Evolutionary conservation across 2,797 vertebrate species (phyloP).

Genomic region (Crocodylus rhombifer): DNA sequence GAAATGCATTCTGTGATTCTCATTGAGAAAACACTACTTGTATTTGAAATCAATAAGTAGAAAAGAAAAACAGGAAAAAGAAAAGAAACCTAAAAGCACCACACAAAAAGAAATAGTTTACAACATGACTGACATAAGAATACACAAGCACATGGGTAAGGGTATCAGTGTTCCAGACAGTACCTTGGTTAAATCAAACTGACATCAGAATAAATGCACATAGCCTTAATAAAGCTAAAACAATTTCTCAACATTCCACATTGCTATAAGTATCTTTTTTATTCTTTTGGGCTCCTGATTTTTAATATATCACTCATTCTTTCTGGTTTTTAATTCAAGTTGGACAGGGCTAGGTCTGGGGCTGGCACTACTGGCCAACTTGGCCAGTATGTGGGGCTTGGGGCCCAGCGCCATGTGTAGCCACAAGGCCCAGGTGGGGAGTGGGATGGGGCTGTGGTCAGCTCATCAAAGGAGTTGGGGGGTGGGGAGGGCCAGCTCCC

Average conservation of each 20-base stretch:
- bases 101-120: conserved; percentile 60
- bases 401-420: too few species aligned
- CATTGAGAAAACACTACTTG: neutral
- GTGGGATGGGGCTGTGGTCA: too few species aligned
- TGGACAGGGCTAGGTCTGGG: too few species aligned
- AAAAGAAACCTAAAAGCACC: conserved; percentile 19
- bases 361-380: too few species aligned
- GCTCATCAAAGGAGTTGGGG: too few species aligned
- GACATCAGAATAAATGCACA: conserved; percentile 48
- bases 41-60: conserved; percentile 8
- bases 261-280: neutral
- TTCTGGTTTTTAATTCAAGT: neutral
- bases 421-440: too few species aligned
- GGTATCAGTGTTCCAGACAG: conserved; percentile 36
- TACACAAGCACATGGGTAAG: neutral
- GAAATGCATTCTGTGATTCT: neutral
- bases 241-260: conserved; percentile 7
- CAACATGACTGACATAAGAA: conserved; percentile 54
- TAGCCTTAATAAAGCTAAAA: conserved; percentile 51
- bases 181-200: conserved; percentile 46
- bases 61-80: neutral
- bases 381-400: too few species aligned
- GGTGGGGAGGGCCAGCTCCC: too few species aligned
- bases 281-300: neutral
- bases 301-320: neutral